Conservation (phyloP, 2,888 invertebrate genomes). For the Tinea trinotella region DNA sequence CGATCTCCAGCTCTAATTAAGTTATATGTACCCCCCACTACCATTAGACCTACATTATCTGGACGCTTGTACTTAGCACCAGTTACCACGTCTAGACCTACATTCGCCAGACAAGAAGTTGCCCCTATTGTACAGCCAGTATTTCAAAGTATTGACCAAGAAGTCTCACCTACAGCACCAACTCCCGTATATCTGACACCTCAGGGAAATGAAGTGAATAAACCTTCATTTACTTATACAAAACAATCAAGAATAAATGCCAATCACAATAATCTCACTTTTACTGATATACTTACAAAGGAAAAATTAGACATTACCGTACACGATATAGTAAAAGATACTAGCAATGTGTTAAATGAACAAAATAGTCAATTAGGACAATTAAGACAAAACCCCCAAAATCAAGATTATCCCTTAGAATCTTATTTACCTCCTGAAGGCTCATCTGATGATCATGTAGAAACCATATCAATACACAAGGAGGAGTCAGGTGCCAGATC, state of each 20-base stretch:
- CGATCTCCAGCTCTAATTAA: slow-evolving; percentile 31
- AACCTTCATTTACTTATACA: slow-evolving; percentile 31
- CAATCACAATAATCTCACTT: slow-evolving; percentile 46
- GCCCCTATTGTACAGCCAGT: slow-evolving; percentile 32
- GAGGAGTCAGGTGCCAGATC: slow-evolving; percentile 27
- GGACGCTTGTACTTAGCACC: slow-evolving; percentile 40
- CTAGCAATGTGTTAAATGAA: slow-evolving; percentile 39
- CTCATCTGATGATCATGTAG: slow-evolving; percentile 36
- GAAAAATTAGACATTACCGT: slow-evolving; percentile 56
- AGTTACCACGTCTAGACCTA: slow-evolving; percentile 26
- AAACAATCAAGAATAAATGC: slow-evolving; percentile 34
- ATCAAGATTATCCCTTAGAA: slow-evolving; percentile 34
- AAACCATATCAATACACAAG: slow-evolving; percentile 42
- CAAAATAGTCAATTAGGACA: slow-evolving; percentile 35
- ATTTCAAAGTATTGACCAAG: slow-evolving; percentile 33
- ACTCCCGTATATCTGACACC: slow-evolving; percentile 27
- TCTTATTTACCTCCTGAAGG: slow-evolving; percentile 34
- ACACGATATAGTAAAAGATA: slow-evolving; percentile 53
- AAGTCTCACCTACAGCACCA: slow-evolving; percentile 32
- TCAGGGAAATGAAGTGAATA: slow-evolving; percentile 23
- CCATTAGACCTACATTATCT: slow-evolving; percentile 38
- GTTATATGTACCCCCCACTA: slow-evolving; percentile 31
- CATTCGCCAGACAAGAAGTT: slow-evolving; percentile 42
- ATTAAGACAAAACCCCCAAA: slow-evolving; percentile 33
- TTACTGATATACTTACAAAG: slow-evolving; percentile 54